Evolutionary conservation across 2,113 vertebrate genomes (phyloP), one percentile per base, ranked within the genome.

Genomic region (Romanogobio albipinnatus): DNA sequence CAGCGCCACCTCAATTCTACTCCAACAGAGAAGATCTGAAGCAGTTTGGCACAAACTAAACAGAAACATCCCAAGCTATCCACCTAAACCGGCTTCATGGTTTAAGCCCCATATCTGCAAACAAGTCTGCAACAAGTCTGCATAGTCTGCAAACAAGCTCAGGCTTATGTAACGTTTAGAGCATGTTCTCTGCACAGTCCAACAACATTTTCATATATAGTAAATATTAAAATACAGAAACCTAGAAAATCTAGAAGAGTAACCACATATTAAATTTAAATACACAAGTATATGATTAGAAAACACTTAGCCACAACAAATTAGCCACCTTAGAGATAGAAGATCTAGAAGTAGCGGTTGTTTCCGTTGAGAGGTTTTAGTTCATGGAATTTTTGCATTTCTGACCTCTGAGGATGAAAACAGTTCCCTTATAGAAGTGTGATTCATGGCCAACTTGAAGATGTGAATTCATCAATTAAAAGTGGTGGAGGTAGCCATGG

Each of bases 391-490:
- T 64, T 22, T 33, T 14, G 26, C 3, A 29, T 78, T 86, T 83
- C 11, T 58, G 56, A 51, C 45, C 84, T 51, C 71, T 70, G 24
- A 82, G 82, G 33, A 33, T 45, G 10, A 0, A 83, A 84, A 29
- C 14, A 17, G 36, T 62, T 33, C 88, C 9, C 33, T 61, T 43
- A 61, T 84, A 84, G 62, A 89, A 90, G 83, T 59, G 56, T 66
- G 64, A 86, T 49, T 39, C 49, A 24, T 17, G 9, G 39, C 59
- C 17, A 68, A 43, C 24, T 82, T 66, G 15, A 56, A 81, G 36
- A 64, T 85, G 73, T 73, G 24, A 87, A 86, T 87, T 53, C 87
- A 87, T 84, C 45, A 81, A 82, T 88, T 62, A 82, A 10, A 68
- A 53, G 3, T 82, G 80, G 51, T 56, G 53, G 61, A 59, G 84